A percentile compares a stretch with the other conserved stretches of the same genome.
These are phyloP conservation scores for Mionectes macconnelli DNA, from an alignment of 2,113 vertebrate species.

Conservation along the genomic window DNA sequence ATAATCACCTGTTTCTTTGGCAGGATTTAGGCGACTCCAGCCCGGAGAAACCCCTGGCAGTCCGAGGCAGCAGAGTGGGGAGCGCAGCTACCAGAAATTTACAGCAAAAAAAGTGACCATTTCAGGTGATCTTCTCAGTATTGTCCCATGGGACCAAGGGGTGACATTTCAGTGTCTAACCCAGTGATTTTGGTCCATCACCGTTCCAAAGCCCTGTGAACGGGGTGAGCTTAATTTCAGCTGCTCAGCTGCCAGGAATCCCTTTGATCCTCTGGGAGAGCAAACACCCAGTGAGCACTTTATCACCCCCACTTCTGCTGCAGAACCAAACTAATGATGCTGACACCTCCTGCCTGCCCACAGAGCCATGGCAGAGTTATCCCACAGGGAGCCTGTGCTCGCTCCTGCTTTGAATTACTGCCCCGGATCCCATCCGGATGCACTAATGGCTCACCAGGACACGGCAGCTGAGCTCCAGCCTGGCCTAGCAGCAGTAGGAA, in stretches of 20 bases:
- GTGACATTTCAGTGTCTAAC: background rate
- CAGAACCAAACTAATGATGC: background rate
- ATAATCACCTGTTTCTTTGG: background rate
- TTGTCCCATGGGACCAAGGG: background rate
- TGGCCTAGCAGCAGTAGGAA: background rate
- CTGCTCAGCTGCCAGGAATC: slow-evolving; percentile 6
- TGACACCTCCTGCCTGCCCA: slow-evolving; percentile 26
- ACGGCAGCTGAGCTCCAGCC: slow-evolving; percentile 49
- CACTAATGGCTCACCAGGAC: background rate
- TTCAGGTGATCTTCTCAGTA: background rate
- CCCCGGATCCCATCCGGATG: background rate
- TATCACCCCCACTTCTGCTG: background rate
- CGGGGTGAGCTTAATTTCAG: background rate
- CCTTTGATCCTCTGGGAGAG: slow-evolving; percentile 19
- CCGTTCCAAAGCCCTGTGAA: background rate
- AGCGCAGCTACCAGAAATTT: background rate
- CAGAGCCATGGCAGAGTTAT: background rate
- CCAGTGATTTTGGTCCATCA: background rate
- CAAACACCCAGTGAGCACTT: background rate
- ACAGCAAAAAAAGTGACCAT: background rate
- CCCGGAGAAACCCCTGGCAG: background rate
- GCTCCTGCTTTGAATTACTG: background rate
- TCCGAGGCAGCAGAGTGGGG: background rate
- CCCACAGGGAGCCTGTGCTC: background rate
- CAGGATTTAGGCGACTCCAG: background rate